These are phyloP conservation scores for Boloria euphrosyne DNA, from an alignment of 2,888 invertebrate genomes.

Conservation along the genomic window DNA sequence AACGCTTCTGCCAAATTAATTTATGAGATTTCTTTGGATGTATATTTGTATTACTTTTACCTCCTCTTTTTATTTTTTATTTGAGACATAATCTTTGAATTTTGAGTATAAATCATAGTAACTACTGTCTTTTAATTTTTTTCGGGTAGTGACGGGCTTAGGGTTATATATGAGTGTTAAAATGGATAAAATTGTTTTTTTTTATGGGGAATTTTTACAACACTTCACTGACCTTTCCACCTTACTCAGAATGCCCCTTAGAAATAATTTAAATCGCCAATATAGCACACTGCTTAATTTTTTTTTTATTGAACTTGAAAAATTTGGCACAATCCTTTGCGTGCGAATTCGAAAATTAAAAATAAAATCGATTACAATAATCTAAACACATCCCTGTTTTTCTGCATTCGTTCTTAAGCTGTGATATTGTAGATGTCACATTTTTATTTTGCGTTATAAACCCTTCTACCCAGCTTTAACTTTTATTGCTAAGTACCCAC, in stretches of 20 bases:
- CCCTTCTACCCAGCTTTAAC: slow-evolving; percentile 51
- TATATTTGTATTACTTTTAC: not conserved
- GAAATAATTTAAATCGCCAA: slow-evolving; percentile 23
- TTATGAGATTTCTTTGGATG: slow-evolving; percentile 12
- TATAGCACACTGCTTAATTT: slow-evolving; percentile 41
- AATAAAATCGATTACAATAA: slow-evolving; percentile 8
- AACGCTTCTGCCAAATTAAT: slow-evolving; percentile 14
- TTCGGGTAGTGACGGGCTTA: slow-evolving; percentile 34
- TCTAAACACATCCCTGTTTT: slow-evolving; percentile 25
- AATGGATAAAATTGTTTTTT: slow-evolving; percentile 15
- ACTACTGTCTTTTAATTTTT: slow-evolving; percentile 50
- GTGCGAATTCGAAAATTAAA: slow-evolving; percentile 18
- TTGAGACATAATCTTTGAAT: slow-evolving; percentile 59
- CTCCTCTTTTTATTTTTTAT: slow-evolving; percentile 9
- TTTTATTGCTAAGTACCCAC: slow-evolving; percentile 45
- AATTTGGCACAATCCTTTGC: slow-evolving; percentile 34
- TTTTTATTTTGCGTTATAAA: slow-evolving; percentile 47
- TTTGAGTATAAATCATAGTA: slow-evolving; percentile 49
- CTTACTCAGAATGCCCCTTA: slow-evolving; percentile 30
- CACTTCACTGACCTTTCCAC: slow-evolving; percentile 38
- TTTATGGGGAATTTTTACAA: slow-evolving; percentile 28
- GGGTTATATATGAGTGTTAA: slow-evolving; percentile 33
- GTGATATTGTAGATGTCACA: slow-evolving; percentile 44
- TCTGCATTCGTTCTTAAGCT: slow-evolving; percentile 34
- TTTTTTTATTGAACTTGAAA: slow-evolving; percentile 30